Evolutionary conservation across 2,888 invertebrate species (phyloP).

Genomic region (Phortica okadai): DNA sequence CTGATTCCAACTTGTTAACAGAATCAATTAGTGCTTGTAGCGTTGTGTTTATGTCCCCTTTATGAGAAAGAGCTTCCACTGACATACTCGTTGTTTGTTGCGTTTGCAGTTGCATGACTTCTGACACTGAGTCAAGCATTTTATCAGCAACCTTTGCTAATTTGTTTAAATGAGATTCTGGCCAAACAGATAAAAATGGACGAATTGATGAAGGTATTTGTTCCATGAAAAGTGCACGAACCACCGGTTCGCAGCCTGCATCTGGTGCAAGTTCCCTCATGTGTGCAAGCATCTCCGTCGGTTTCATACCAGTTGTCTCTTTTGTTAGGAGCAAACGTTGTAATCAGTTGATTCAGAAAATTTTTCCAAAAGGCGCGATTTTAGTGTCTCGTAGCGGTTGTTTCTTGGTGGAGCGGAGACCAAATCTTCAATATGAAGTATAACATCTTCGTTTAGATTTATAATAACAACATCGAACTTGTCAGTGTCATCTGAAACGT

Average conservation of each 20-base stretch:
- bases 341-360: not conserved
- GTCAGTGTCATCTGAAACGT: conserved; percentile 22
- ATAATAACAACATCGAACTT: conserved; percentile 30
- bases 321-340: no score
- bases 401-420: conserved; percentile 13
- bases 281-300: conserved; percentile 3
- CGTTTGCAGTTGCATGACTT: no score
- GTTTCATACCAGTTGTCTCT: not conserved
- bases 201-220: not conserved
- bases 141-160: not conserved
- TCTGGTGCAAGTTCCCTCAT: not conserved
- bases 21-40: conserved; percentile 5
- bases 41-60: not conserved
- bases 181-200: not conserved
- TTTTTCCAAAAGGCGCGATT: not conserved
- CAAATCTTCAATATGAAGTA: not conserved
- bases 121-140: not conserved
- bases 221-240: no score
- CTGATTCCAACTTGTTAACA: not conserved
- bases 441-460: conserved; percentile 1
- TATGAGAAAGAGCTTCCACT: not conserved
- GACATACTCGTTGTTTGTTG: not conserved
- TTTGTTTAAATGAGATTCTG: not conserved
- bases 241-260: not conserved
- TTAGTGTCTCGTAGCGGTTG: conserved; percentile 14